Percentiles rank a stretch among this genome's conserved stretches.
These are phyloP conservation scores for Hemibagrus guttatus DNA, from an alignment of 2,797 vertebrate genomes.

Conservation along the genomic window DNA sequence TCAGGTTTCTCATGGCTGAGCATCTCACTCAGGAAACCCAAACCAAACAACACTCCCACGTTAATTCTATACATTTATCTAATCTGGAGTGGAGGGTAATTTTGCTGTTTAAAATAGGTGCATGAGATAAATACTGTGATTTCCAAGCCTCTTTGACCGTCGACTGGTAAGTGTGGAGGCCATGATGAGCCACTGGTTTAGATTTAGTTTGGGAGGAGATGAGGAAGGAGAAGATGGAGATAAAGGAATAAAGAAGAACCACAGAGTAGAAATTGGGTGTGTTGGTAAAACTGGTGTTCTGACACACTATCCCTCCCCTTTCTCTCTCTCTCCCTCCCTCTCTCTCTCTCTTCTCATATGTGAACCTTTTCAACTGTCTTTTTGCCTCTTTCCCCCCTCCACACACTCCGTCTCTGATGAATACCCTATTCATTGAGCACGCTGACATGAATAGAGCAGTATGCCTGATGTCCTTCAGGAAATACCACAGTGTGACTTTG, in stretches of 20 bases:
- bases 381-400: background rate
- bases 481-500: constrained; percentile 61
- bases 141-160: constrained; percentile 35
- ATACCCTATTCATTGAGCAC: constrained; percentile 47
- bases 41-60: constrained; percentile 70
- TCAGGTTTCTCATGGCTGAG: constrained; percentile 66
- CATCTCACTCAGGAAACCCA: constrained; percentile 58
- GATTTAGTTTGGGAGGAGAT: constrained; percentile 28
- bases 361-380: background rate
- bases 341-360: background rate
- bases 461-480: constrained; percentile 62
- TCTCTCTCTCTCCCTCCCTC: background rate
- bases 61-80: constrained; percentile 65
- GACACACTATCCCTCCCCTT: background rate
- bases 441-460: constrained; percentile 59
- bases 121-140: constrained; percentile 51
- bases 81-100: constrained; percentile 61
- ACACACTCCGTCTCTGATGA: constrained; percentile 39
- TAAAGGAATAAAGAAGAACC: constrained; percentile 19
- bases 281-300: background rate
- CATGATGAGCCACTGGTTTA: constrained; percentile 34
- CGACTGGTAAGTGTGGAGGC: constrained; percentile 41
- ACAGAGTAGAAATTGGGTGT: background rate
- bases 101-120: constrained; percentile 59
- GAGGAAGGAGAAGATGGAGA: constrained; percentile 1